A percentile compares a stretch with the other conserved stretches of the same genome.
phyloP scores from a whole-genome alignment of 2,113 vertebrate species.

The Ceyx cyanopectus region DNA sequence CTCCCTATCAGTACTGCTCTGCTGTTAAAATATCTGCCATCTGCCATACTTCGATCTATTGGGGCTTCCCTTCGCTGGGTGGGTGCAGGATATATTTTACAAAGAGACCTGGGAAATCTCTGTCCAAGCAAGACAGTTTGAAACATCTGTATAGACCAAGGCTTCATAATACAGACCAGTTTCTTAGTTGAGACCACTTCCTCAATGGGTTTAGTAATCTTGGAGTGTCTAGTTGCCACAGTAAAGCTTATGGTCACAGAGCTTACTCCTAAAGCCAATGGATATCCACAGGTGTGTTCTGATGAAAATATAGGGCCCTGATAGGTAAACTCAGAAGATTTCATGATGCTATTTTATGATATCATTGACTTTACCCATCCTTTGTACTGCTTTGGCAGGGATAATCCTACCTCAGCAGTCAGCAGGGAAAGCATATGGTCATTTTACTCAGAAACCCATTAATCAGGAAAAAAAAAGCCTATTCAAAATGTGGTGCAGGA shows the following conservation, averaged over 20 bases:
- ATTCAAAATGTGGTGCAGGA: not conserved
- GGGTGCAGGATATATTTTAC: not conserved
- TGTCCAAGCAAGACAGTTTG: not conserved
- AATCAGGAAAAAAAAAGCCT: not conserved
- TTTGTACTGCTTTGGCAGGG: not conserved
- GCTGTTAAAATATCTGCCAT: not conserved
- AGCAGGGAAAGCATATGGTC: fast-evolving
- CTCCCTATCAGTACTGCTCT: no score
- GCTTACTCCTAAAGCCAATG: not conserved
- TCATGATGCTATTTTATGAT: not conserved
- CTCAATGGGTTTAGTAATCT: fast-evolving
- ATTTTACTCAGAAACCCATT: not conserved
- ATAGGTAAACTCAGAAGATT: not conserved
- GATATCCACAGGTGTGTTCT: not conserved
- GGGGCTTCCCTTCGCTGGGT: fast-evolving
- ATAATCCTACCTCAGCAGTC: not conserved
- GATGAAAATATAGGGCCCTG: not conserved
- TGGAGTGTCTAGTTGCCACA: not conserved
- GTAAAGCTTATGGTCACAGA: not conserved
- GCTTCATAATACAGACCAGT: fast-evolving
- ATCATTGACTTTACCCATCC: not conserved
- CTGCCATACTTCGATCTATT: not conserved
- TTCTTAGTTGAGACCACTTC: not conserved
- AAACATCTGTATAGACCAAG: not conserved
- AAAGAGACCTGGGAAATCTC: not conserved